Evolutionary conservation across 2,888 invertebrate species (phyloP), one percentile per base, ranked within the genome.

Genomic region (Leucozona laternaria): DNA sequence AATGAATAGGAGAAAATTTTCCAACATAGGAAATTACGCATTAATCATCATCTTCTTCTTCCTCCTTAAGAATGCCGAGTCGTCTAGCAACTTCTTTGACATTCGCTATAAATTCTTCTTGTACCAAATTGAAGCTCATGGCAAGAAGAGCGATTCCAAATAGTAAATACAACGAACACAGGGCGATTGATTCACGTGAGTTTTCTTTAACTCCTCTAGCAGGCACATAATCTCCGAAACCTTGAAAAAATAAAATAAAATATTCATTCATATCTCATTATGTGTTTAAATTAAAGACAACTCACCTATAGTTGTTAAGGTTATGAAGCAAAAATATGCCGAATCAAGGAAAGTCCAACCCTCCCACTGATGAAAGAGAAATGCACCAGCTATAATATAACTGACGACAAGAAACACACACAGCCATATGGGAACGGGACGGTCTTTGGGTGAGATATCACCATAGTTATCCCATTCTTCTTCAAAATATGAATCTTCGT

Each of bases 61-160:
- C 95, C 81, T 96, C 95, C 91, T 97, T 97, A 89, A 98, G 95
- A 91, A 98, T 98, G 55, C 98, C 98, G 77, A 98, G 94, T 79
- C 96, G 95, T 89, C 96, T 96, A 25, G 97, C 98, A 10, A 98
- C 95, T 83, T 95, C 95, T 90, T 97, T 97, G 6, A 98, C 97
- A 90, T 96, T 97, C 81, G 96, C 96, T 88, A 97, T 97, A 11
- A 98, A 97, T 92, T 98, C 97, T 91, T 98, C 98, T 92, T 98
- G 98, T 57, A 98, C 98, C 91, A 98, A 93, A 94, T 98, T 98
- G 93, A 98, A 98, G 90, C 97, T 97, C 98, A 98, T 99, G 34
- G 98, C 98, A 88, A 98, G 93, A 58, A 98, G 93, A 0, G 98
- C 97, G 90, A 98, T 98, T 8, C 98, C 98, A 92, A 98, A 98